phyloP scores from a whole-genome alignment of 2,797 vertebrate species.

The Psittacula echo region DNA sequence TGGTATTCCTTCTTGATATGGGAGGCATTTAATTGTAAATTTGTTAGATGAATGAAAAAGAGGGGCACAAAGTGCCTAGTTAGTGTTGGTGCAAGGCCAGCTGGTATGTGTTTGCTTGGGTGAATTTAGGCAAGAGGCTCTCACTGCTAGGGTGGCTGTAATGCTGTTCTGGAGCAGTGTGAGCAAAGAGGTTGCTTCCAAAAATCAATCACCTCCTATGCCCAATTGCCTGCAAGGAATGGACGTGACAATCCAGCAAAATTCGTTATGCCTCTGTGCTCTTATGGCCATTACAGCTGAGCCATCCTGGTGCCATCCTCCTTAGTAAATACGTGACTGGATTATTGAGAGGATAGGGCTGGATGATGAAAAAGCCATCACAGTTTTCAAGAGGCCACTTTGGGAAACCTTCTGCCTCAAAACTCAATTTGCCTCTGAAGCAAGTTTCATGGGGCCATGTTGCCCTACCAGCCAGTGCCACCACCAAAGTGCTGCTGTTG shows the following conservation, averaged over 20 bases:
- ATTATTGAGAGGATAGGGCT: background rate
- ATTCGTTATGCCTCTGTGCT: background rate
- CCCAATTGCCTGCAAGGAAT: background rate
- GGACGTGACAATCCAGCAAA: background rate
- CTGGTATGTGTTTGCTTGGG: background rate
- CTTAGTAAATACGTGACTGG: background rate
- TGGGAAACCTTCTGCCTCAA: background rate
- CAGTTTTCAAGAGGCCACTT: background rate
- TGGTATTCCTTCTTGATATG: background rate
- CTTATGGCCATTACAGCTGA: background rate
- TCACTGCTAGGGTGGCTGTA: background rate
- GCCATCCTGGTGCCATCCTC: background rate
- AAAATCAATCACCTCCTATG: background rate
- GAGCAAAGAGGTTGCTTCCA: background rate
- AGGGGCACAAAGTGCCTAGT: background rate
- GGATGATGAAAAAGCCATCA: background rate
- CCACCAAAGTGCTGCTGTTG: background rate
- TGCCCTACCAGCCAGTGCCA: background rate
- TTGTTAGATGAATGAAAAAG: background rate
- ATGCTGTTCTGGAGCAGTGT: background rate
- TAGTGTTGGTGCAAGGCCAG: background rate
- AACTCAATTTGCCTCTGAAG: background rate
- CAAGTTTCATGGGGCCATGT: rapidly evolving
- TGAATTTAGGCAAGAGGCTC: background rate
- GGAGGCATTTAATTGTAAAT: background rate